Conservation (phyloP, 2,113 vertebrate species). For the Triplophysa dalaica region DNA sequence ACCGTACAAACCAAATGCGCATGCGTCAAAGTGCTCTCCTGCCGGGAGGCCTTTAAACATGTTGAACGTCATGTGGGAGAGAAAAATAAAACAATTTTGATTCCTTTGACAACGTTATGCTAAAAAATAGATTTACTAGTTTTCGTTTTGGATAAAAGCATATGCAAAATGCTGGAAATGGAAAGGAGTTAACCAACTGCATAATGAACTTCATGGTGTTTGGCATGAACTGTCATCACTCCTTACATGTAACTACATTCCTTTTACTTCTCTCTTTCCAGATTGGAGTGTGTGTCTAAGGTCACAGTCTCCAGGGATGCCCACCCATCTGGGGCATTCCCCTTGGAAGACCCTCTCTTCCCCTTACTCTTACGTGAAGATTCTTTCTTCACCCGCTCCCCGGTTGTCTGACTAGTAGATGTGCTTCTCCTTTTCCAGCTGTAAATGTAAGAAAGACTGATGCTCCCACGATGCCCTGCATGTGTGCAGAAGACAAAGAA, state of each 20-base stretch:
- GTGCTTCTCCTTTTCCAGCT: constrained; percentile 51
- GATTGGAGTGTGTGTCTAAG: constrained; percentile 40
- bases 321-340: constrained; percentile 13
- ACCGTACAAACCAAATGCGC: too few species aligned
- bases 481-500: background rate
- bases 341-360: background rate
- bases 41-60: too few species aligned
- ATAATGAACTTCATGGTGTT: too few species aligned
- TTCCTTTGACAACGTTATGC: too few species aligned
- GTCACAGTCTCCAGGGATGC: constrained; percentile 21
- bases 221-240: constrained; percentile 2
- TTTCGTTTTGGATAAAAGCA: too few species aligned
- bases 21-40: too few species aligned
- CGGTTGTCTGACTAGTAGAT: background rate
- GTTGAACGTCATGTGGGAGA: too few species aligned
- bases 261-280: constrained; percentile 24
- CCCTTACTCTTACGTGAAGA: background rate
- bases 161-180: too few species aligned
- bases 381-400: constrained; percentile 14
- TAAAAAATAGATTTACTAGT: too few species aligned
- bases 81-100: too few species aligned
- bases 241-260: constrained; percentile 25
- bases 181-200: too few species aligned
- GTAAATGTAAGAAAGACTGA: constrained; percentile 46
- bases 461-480: constrained; percentile 39